phyloP scores from a whole-genome alignment of 2,888 invertebrate species.

The Melipona beecheii region DNA sequence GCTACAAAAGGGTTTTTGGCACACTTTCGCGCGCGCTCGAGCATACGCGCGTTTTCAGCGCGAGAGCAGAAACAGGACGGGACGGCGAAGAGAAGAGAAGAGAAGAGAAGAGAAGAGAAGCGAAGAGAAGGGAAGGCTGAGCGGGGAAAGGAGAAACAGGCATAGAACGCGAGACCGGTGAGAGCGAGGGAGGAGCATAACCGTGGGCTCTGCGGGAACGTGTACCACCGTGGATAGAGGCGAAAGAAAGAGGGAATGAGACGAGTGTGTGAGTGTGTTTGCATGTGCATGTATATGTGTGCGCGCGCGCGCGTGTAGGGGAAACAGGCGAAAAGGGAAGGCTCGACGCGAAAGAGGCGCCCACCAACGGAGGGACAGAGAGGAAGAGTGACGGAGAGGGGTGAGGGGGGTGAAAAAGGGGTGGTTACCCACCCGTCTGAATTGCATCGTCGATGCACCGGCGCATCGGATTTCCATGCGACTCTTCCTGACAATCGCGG shows the following conservation, averaged over 20 bases:
- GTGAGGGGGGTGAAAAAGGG: slow-evolving; percentile 52
- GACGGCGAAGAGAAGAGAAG: slow-evolving; percentile 10
- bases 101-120: neutral
- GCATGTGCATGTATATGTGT: neutral
- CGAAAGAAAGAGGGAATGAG: slow-evolving; percentile 40
- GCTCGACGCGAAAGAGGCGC: slow-evolving; percentile 28
- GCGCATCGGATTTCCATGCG: slow-evolving; percentile 74
- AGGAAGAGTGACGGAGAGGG: slow-evolving; percentile 31
- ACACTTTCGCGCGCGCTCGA: slow-evolving; percentile 74
- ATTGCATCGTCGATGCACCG: slow-evolving; percentile 73
- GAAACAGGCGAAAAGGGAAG: slow-evolving; percentile 15
- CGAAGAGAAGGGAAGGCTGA: slow-evolving; percentile 14
- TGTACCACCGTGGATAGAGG: slow-evolving; percentile 24
- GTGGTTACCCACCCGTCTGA: slow-evolving; percentile 70
- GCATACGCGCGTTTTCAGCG: slow-evolving; percentile 59
- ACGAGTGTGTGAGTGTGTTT: neutral
- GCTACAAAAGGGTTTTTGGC: slow-evolving; percentile 76
- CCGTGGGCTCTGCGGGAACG: slow-evolving; percentile 16
- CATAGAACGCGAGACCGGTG: neutral
- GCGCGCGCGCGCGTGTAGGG: neutral
- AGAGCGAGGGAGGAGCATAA: slow-evolving; percentile 30
- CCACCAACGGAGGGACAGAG: slow-evolving; percentile 20
- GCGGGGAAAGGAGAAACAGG: slow-evolving; percentile 1
- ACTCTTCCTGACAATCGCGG: slow-evolving; percentile 73
- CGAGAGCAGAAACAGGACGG: slow-evolving; percentile 24